phyloP scores from a whole-genome alignment of 2,888 invertebrate genomes.

The Cephonodes hylas region DNA sequence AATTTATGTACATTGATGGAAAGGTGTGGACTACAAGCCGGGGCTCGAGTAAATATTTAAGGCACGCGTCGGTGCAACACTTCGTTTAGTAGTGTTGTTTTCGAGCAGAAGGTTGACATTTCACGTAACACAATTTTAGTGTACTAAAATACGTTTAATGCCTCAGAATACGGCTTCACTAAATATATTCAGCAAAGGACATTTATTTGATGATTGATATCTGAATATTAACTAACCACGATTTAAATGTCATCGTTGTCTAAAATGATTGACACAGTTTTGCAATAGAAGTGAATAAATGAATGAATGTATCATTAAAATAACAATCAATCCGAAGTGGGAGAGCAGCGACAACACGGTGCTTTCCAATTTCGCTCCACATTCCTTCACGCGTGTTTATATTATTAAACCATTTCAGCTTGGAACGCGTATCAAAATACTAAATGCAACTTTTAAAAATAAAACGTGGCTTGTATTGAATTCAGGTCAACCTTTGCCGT shows the following conservation, averaged over 20 bases:
- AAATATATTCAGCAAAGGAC: background rate
- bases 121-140: constrained; percentile 17
- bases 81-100: constrained; percentile 43
- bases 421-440: constrained; percentile 42
- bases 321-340: background rate
- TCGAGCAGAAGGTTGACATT: constrained; percentile 37
- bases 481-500: constrained; percentile 43
- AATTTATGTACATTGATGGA: constrained; percentile 66
- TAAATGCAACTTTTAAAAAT: constrained; percentile 44
- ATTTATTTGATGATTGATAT: constrained; percentile 15
- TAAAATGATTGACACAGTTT: background rate
- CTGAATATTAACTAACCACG: background rate
- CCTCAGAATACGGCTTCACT: background rate
- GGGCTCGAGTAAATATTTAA: constrained; percentile 62
- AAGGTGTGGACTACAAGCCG: constrained; percentile 37
- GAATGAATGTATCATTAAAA: background rate
- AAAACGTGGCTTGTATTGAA: constrained; percentile 33
- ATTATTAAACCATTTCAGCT: constrained; percentile 45
- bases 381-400: constrained; percentile 63
- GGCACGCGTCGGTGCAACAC: constrained; percentile 48
- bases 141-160: background rate
- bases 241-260: constrained; percentile 1
- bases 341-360: constrained; percentile 25
- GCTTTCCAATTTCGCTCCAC: constrained; percentile 59
- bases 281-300: background rate